Evolutionary conservation across 2,113 vertebrate genomes (phyloP).

Genomic region (Rattus rattus): DNA sequence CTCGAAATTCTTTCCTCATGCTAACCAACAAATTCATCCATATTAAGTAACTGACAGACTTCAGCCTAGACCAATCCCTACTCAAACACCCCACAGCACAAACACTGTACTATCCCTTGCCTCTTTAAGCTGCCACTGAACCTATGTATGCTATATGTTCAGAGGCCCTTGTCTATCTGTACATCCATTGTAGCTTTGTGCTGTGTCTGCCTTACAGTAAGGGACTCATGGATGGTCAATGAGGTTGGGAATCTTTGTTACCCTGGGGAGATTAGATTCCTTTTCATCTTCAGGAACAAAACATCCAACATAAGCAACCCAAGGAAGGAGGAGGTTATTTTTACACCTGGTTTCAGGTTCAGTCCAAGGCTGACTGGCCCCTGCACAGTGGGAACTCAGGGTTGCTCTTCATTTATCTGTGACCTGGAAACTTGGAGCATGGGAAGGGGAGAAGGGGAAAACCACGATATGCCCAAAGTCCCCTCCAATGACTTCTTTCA

Average conservation of each 20-base stretch:
- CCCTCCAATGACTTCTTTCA: neutral
- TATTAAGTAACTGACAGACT: neutral
- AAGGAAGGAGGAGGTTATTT: neutral
- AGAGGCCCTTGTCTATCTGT: neutral
- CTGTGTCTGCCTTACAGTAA: neutral
- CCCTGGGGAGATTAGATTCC: neutral
- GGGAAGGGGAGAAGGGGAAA: neutral
- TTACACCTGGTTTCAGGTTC: neutral
- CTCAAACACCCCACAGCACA: fast-evolving
- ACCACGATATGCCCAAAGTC: neutral
- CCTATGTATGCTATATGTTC: neutral
- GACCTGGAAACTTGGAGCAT: neutral
- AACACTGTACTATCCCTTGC: neutral
- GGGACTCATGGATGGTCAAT: neutral
- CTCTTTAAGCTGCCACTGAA: neutral
- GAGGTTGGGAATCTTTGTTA: neutral
- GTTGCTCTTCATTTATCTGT: neutral
- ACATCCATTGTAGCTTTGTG: neutral
- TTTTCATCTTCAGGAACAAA: neutral
- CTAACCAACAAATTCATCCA: neutral
- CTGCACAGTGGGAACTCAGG: neutral
- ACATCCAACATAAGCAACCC: neutral
- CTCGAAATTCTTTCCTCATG: neutral
- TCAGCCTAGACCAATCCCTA: neutral
- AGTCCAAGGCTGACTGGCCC: neutral